These are phyloP conservation scores for Drosophila differens DNA, from an alignment of 2,888 invertebrate genomes.

Conservation along the genomic window DNA sequence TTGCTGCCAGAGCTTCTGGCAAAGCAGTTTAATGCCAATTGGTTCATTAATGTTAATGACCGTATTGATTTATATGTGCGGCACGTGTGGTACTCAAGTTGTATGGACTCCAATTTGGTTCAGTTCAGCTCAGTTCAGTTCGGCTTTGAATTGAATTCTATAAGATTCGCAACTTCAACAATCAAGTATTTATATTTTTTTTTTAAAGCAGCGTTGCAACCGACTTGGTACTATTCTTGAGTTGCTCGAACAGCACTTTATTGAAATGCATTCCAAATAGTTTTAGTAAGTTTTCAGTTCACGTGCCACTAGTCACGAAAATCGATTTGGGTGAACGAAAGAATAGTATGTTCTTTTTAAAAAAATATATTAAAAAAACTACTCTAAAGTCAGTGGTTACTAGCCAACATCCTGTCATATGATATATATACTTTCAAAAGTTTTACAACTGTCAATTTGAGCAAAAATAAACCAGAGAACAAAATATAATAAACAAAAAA, in stretches of 20 bases:
- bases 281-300: constrained; percentile 15
- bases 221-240: not conserved
- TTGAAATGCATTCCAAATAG: constrained; percentile 20
- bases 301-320: constrained; percentile 1
- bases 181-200: not conserved
- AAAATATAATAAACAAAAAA: not conserved
- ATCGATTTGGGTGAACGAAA: constrained; percentile 3
- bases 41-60: constrained; percentile 61
- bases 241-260: constrained; percentile 17
- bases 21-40: constrained; percentile 47
- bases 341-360: not conserved
- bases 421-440: constrained; percentile 34
- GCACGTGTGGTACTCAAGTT: constrained; percentile 51
- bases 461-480: constrained; percentile 1
- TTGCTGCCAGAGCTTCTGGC: constrained; percentile 43
- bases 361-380: not conserved
- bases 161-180: constrained; percentile 3
- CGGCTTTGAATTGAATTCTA: constrained; percentile 23
- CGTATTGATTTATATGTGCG: constrained; percentile 59
- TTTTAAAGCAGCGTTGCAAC: constrained; percentile 22
- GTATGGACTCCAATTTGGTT: constrained; percentile 19
- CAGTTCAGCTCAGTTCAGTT: not conserved
- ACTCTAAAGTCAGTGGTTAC: constrained; percentile 9
- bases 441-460: constrained; percentile 38
- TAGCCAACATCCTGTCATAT: constrained; percentile 30